Percentiles rank a stretch among this genome's conserved stretches.
Conservation (phyloP, 2,888 invertebrate species). For the Protonemura montana region DNA sequence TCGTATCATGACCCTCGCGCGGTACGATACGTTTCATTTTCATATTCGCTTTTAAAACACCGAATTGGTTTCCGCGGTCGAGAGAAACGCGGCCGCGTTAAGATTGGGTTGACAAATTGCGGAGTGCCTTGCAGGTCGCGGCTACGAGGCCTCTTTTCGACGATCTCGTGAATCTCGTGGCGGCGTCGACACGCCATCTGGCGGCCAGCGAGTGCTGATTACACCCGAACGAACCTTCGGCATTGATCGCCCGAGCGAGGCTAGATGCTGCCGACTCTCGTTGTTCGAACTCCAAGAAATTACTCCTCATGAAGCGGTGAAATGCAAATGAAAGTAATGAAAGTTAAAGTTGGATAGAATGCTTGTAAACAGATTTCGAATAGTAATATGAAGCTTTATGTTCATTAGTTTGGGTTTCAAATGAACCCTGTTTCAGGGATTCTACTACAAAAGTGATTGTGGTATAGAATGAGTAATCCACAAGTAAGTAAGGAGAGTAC, state of each 20-base stretch:
- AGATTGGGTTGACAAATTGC: background rate
- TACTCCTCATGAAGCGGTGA: slow-evolving; percentile 25
- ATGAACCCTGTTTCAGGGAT: background rate
- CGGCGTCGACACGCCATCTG: background rate
- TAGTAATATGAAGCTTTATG: background rate
- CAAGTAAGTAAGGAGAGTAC: no score
- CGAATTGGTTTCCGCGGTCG: background rate
- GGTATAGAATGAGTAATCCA: no score
- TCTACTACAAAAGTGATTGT: background rate
- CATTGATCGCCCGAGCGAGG: background rate
- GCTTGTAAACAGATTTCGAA: background rate
- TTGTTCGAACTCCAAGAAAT: background rate
- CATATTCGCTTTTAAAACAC: background rate
- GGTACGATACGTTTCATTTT: no score
- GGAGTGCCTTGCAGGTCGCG: background rate
- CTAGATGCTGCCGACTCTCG: background rate
- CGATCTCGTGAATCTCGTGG: background rate
- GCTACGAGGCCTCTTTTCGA: background rate
- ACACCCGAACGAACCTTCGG: background rate
- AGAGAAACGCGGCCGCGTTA: background rate
- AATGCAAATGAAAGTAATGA: slow-evolving; percentile 24
- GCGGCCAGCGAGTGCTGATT: background rate
- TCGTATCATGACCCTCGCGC: no score
- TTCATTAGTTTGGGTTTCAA: background rate
- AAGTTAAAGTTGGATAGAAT: slow-evolving; percentile 1